phyloP scores from a whole-genome alignment of 2,113 vertebrate species.

The Lasiurus borealis region DNA sequence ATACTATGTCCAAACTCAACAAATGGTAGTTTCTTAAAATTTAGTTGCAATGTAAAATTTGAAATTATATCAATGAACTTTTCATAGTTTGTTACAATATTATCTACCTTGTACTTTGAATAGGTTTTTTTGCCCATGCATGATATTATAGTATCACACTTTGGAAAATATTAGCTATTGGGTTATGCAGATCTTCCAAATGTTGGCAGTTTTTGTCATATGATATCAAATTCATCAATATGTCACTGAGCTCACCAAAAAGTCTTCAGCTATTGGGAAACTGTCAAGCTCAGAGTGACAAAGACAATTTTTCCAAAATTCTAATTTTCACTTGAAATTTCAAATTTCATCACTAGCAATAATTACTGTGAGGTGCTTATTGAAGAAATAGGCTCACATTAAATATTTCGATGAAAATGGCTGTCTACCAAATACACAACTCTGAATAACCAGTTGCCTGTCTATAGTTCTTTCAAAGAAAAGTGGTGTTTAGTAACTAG shows the following conservation, averaged over 20 bases:
- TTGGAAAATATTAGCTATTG: slow-evolving; percentile 8
- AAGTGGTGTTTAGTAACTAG: background rate
- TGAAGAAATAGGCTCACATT: background rate
- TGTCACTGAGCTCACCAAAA: background rate
- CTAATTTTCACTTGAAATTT: background rate
- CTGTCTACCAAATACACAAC: background rate
- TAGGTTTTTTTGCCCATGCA: background rate
- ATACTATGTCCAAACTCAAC: background rate
- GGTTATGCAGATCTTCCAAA: background rate
- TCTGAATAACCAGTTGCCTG: background rate
- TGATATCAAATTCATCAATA: background rate
- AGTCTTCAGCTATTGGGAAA: background rate
- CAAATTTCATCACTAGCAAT: background rate
- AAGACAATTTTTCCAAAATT: slow-evolving; percentile 41
- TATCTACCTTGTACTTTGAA: background rate
- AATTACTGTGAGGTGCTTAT: background rate
- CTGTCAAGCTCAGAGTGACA: background rate
- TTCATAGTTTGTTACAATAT: background rate
- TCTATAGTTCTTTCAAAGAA: background rate
- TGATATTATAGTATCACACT: background rate
- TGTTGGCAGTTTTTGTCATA: background rate
- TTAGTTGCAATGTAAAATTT: slow-evolving; percentile 2
- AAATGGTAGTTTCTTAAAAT: background rate
- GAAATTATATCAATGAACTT: background rate
- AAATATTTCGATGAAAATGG: slow-evolving; percentile 12